Percentiles rank a stretch among this genome's conserved stretches.
Conservation (phyloP, 2,888 invertebrate genomes). For the Heliconius hortense region DNA sequence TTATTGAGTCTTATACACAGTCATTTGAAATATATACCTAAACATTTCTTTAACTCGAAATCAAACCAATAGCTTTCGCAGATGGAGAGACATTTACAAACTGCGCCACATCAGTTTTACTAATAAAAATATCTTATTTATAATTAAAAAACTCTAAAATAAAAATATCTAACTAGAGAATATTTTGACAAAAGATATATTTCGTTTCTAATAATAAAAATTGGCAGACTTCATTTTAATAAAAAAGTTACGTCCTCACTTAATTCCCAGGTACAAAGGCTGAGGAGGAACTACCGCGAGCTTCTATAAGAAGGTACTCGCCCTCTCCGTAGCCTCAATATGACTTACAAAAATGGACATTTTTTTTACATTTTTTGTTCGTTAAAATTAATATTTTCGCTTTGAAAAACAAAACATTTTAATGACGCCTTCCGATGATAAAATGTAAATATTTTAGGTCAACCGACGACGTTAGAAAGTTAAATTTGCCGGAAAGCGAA, state of each 20-base stretch:
- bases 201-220: neutral
- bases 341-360: neutral
- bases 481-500: slow-evolving; percentile 10
- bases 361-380: neutral
- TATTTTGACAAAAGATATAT: slow-evolving; percentile 1
- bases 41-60: no score
- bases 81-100: no score
- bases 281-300: neutral
- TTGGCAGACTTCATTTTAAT: neutral
- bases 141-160: neutral
- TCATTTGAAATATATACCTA: no score
- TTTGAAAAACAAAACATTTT: slow-evolving; percentile 4
- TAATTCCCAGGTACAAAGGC: neutral
- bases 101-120: neutral
- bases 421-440: slow-evolving; percentile 2
- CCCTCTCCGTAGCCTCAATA: neutral
- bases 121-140: neutral
- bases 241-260: neutral
- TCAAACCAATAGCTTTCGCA: no score
- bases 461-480: slow-evolving; percentile 11
- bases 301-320: neutral
- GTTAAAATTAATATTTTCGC: neutral
- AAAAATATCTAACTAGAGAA: neutral
- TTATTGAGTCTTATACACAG: no score
- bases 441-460: slow-evolving; percentile 21